Evolutionary conservation across 2,113 vertebrate genomes (phyloP), one percentile per base, ranked within the genome.

Genomic region (Scalopus aquaticus): DNA sequence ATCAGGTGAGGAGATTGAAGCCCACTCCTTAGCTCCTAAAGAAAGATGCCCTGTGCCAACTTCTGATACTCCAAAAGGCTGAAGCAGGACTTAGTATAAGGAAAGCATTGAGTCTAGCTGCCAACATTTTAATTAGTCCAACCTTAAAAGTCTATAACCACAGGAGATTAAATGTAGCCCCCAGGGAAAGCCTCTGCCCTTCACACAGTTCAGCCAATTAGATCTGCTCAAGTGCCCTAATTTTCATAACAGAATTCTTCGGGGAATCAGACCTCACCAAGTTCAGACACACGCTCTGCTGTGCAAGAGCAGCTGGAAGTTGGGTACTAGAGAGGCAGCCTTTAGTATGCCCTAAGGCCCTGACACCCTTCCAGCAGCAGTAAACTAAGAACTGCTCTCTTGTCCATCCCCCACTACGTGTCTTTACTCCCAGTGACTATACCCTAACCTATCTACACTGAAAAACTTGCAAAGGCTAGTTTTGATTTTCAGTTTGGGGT

Each of bases 221-320:
- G 87, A 93, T 65, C 80, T 65, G 51, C 76, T 83, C 56, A 86
- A 44, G 54, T 84, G 91, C 6, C 79, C 95, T 95, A 96, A 93
- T 95, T 97, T 90, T 54, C 85, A 90, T 80, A 67, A 87, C 49
- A n/a, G n/a, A 93, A 91, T 97, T 92, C 96, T 95, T 56, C 0
- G 0, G 24, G 82, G 94, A 96, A 95, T 93, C 65, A 87, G 1
- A 28, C 56, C 62, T 96, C 46, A 54, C 78, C 49, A 85, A n/a
- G 62, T 77, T 92, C 44, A 1, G 24, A 74, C 56, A 83, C 10
- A 65, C 9, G 13, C 42, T 94, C 74, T 72, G 70, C 69, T 89
- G 79, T 83, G 70, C 79, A 96, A 95, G 37, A 96, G 30, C 28
- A 70, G 35, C 0, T n/a, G 9, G 65, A 13, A 42, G 9, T 54